These are phyloP conservation scores for Actias luna DNA, from an alignment of 2,888 invertebrate species.

Conservation along the genomic window DNA sequence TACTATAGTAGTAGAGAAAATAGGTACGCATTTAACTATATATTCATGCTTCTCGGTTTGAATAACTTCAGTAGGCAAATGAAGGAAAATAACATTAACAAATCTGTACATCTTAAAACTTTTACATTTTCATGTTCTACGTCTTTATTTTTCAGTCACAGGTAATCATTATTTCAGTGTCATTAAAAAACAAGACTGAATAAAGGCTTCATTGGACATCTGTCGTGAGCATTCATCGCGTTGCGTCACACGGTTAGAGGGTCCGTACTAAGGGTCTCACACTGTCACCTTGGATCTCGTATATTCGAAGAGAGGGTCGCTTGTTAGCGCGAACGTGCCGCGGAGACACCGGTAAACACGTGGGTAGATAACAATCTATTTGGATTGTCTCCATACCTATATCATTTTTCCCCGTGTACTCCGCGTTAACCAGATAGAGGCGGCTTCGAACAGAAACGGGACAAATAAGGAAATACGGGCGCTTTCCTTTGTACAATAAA, in stretches of 20 bases:
- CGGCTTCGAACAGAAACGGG: conserved; percentile 50
- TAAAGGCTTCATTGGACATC: conserved; percentile 56
- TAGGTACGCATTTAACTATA: not conserved
- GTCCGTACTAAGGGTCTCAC: conserved; percentile 55
- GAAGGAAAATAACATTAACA: not conserved
- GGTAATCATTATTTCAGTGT: conserved; percentile 27
- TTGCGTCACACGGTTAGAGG: conserved; percentile 43
- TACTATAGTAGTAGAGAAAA: not conserved
- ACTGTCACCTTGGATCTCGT: conserved; percentile 51
- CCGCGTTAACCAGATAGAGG: conserved; percentile 78
- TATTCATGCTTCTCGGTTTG: not conserved
- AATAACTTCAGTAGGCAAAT: not conserved
- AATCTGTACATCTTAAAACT: not conserved
- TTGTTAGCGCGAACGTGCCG: conserved; percentile 79
- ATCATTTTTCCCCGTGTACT: conserved; percentile 77
- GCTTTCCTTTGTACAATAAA: conserved; percentile 56
- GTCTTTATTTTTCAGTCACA: not conserved
- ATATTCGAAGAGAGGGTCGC: conserved; percentile 60
- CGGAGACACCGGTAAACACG: conserved; percentile 77
- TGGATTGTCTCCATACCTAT: conserved; percentile 79
- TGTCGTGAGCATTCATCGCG: conserved; percentile 70
- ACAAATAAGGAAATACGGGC: conserved; percentile 73
- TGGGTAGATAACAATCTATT: conserved; percentile 82
- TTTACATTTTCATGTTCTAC: not conserved
- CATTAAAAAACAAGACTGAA: conserved; percentile 29